Evolutionary conservation across 2,797 vertebrate species (phyloP).

Genomic region (Sphenopsis melanotis): DNA sequence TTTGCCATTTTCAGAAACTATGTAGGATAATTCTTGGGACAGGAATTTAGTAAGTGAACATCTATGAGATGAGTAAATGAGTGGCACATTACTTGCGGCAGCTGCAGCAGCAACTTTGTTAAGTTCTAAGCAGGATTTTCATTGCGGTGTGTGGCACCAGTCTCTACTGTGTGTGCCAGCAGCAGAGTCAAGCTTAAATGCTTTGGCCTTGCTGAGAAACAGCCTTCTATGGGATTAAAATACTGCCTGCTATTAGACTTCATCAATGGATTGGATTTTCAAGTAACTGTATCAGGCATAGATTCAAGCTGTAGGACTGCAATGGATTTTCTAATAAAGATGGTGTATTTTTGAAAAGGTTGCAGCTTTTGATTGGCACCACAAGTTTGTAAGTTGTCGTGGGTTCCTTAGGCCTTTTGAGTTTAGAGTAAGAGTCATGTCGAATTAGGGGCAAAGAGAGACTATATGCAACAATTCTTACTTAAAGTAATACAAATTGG

Average conservation of each 20-base stretch:
- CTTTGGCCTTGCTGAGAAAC: background rate
- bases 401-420: background rate
- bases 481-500: background rate
- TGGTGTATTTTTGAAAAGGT: background rate
- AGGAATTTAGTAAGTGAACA: background rate
- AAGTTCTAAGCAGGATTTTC: background rate
- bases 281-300: background rate
- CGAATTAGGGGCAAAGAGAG: background rate
- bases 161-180: background rate
- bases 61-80: background rate
- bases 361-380: background rate
- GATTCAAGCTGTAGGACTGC: background rate
- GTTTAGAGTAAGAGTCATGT: background rate
- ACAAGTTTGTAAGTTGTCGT: background rate
- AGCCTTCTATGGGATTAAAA: background rate
- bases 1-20: background rate
- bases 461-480: accelerated
- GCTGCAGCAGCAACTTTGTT: background rate
- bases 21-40: background rate
- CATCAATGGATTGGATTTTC: background rate
- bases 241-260: background rate
- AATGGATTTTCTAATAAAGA: background rate
- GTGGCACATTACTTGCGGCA: background rate
- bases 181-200: background rate
- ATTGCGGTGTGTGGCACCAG: background rate